Evolutionary conservation across 23 tunicate species (phyloP), one percentile per base, ranked within the genome.

Genomic region (Corella eumyota): DNA sequence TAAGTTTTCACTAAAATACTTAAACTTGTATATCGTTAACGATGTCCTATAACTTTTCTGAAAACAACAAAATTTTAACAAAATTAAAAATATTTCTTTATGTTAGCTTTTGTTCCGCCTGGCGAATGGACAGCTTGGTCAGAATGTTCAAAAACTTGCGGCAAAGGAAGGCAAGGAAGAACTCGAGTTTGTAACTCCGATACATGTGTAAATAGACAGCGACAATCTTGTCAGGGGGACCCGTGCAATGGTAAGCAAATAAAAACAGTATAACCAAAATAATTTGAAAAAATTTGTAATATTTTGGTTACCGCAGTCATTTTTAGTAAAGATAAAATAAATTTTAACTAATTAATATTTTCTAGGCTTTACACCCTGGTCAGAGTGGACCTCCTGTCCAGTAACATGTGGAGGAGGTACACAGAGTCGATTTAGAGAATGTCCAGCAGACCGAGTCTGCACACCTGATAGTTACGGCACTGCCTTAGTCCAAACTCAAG

Each of bases 291-390:
- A n/a, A n/a, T n/a, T n/a, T n/a, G n/a, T n/a, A n/a, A n/a, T n/a
- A n/a, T n/a, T n/a, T n/a, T n/a, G n/a, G n/a, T n/a, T n/a, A n/a
- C n/a, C n/a, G n/a, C n/a, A n/a, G n/a, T n/a, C n/a, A n/a, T n/a
- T n/a, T n/a, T n/a, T n/a, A n/a, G n/a, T n/a, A n/a, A n/a, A n/a
- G n/a, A n/a, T n/a, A n/a, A n/a, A n/a, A n/a, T n/a, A n/a, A n/a
- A n/a, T n/a, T n/a, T n/a, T n/a, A n/a, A n/a, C n/a, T n/a, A n/a
- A n/a, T n/a, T n/a, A n/a, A n/a, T n/a, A n/a, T n/a, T n/a, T n/a
- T n/a, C n/a, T n/a, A 64, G 80, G 80, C 1, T 74, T 28, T 32
- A 38, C 80, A 1, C 71, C 28, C 25, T 74, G 80, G 80, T 9
- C 32, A 3, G 27, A 55, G 2, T 74, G 80, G 80, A 9, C 48